A percentile compares a stretch with the other conserved stretches of the same genome.
These are phyloP conservation scores for Rhyacophila brunnea DNA, from an alignment of 1,140 invertebrate genomes.

Conservation along the genomic window DNA sequence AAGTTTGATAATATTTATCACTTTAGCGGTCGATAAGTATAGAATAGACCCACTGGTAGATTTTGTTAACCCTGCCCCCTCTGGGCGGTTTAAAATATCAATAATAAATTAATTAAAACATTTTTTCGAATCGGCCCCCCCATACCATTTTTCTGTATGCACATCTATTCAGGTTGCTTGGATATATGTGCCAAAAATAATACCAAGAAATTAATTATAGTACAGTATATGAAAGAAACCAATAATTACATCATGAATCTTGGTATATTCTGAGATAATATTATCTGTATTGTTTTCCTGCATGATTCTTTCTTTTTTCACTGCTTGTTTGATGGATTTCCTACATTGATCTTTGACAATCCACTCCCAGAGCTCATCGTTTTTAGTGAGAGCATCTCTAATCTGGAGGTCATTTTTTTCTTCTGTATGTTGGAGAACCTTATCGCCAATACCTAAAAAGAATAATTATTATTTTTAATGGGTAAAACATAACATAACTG, in stretches of 20 bases:
- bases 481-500: too few species aligned
- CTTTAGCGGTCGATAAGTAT: too few species aligned
- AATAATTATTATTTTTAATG: too few species aligned
- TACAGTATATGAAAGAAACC: too few species aligned
- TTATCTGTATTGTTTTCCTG: slow-evolving; percentile 9
- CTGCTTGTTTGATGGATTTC: slow-evolving; percentile 11
- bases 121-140: neutral
- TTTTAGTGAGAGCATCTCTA: slow-evolving; percentile 6
- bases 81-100: too few species aligned
- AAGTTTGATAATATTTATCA: too few species aligned
- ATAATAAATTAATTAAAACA: neutral
- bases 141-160: neutral
- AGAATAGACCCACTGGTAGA: too few species aligned
- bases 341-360: slow-evolving; percentile 16
- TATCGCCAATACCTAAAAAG: slow-evolving; percentile 11
- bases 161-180: neutral
- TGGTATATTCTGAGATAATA: slow-evolving; percentile 13
- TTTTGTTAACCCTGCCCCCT: too few species aligned
- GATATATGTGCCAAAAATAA: too few species aligned
- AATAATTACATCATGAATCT: slow-evolving; percentile 10
- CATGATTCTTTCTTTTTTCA: slow-evolving; percentile 11
- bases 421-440: slow-evolving; percentile 1
- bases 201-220: too few species aligned
- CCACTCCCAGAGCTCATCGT: slow-evolving; percentile 17
- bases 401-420: slow-evolving; percentile 4